Evolutionary conservation across 2,888 invertebrate genomes (phyloP).

Genomic region (Drosophila melanocephala): DNA sequence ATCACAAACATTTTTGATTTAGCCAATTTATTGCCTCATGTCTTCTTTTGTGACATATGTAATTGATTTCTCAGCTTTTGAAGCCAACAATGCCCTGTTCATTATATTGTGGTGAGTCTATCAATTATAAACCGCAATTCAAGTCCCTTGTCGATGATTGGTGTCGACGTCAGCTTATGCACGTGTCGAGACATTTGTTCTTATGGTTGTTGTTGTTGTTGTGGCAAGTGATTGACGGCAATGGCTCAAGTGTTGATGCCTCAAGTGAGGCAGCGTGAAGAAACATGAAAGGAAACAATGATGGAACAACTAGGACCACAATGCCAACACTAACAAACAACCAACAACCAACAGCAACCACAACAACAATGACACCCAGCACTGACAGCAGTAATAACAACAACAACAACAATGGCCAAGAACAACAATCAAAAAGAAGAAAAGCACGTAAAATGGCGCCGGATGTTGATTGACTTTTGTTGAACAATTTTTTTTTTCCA

Average conservation of each 20-base stretch:
- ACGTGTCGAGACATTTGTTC: slow-evolving; percentile 30
- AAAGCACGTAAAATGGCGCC: slow-evolving; percentile 49
- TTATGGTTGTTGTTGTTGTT: slow-evolving; percentile 16
- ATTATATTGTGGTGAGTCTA: slow-evolving; percentile 1
- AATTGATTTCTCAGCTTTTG: background rate
- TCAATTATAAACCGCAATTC: slow-evolving; percentile 14
- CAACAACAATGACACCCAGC: slow-evolving; percentile 13
- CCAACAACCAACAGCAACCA: slow-evolving; percentile 38
- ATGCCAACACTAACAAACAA: slow-evolving; percentile 37
- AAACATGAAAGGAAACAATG: slow-evolving; percentile 54
- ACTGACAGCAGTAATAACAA: slow-evolving; percentile 6
- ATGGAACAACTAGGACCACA: slow-evolving; percentile 41
- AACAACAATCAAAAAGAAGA: slow-evolving; percentile 35
- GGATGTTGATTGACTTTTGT: slow-evolving; percentile 78
- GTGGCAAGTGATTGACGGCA: slow-evolving; percentile 50
- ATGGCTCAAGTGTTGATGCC: slow-evolving; percentile 30
- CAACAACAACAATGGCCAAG: slow-evolving; percentile 6
- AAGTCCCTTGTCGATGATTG: slow-evolving; percentile 4
- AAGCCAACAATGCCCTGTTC: background rate
- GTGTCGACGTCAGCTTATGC: slow-evolving; percentile 23
- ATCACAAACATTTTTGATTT: background rate
- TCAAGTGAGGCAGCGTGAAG: slow-evolving; percentile 27
- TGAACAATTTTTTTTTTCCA: slow-evolving; percentile 33
- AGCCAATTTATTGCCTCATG: background rate
- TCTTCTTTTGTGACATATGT: background rate